Conservation (phyloP, 1,140 invertebrate species). For the Colletes latitarsis region DNA sequence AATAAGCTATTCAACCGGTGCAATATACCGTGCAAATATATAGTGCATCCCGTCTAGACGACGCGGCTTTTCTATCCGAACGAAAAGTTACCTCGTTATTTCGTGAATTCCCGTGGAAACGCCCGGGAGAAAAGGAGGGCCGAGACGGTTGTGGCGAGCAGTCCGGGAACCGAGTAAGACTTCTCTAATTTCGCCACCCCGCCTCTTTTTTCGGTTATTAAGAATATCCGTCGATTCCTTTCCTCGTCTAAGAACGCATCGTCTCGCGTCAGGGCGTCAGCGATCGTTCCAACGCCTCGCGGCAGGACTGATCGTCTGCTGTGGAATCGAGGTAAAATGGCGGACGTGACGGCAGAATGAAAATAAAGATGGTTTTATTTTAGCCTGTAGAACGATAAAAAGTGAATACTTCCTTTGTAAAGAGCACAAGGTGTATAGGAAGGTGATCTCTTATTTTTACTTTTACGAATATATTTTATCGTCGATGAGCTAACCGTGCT, state of each 20-base stretch:
- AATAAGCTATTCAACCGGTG: slow-evolving; percentile 60
- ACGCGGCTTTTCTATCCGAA: slow-evolving; percentile 36
- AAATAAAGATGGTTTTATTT: no score
- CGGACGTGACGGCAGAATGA: no score
- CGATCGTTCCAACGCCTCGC: background rate
- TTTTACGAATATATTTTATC: no score
- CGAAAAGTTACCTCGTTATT: slow-evolving; percentile 64
- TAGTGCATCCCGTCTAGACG: slow-evolving; percentile 63
- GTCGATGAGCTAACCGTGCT: no score
- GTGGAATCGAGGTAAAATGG: no score
- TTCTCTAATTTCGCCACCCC: no score
- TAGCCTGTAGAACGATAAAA: no score
- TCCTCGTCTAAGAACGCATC: background rate
- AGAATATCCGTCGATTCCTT: no score
- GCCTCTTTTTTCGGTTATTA: background rate
- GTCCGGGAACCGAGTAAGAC: no score
- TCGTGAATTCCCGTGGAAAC: slow-evolving; percentile 39
- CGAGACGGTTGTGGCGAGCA: background rate
- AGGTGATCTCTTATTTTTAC: no score
- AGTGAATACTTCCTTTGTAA: no score
- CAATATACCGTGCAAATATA: slow-evolving; percentile 65
- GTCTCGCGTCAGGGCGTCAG: background rate
- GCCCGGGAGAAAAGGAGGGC: background rate
- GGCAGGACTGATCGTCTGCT: background rate
- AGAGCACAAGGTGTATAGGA: no score